These are phyloP conservation scores for Promerops cafer DNA, from an alignment of 2,113 vertebrate species.

Conservation along the genomic window DNA sequence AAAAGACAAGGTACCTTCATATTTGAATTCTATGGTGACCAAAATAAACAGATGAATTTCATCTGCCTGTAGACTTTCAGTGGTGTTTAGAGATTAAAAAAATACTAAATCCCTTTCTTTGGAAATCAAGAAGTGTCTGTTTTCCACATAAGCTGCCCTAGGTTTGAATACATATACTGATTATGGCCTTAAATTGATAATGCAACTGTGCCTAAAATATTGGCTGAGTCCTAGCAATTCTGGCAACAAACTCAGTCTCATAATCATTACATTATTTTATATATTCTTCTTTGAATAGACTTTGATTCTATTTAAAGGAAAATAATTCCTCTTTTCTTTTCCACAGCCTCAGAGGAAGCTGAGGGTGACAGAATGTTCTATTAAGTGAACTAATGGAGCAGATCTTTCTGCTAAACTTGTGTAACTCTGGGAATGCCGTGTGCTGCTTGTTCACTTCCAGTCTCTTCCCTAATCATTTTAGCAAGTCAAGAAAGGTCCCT, in stretches of 20 bases:
- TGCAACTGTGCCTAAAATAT: background rate
- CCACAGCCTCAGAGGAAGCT: background rate
- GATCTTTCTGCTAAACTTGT: slow-evolving; percentile 37
- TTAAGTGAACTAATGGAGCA: slow-evolving; percentile 63
- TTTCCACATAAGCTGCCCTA: background rate
- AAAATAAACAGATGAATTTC: background rate
- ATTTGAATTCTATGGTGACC: background rate
- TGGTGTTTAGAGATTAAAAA: background rate
- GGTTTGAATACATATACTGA: background rate
- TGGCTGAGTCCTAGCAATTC: background rate
- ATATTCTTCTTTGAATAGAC: background rate
- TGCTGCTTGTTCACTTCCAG: slow-evolving; percentile 51
- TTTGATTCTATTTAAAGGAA: slow-evolving; percentile 23
- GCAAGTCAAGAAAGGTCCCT: background rate
- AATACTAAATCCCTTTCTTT: background rate
- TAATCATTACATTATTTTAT: background rate
- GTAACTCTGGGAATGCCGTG: background rate
- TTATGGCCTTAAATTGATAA: slow-evolving; percentile 2
- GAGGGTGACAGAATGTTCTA: slow-evolving; percentile 46
- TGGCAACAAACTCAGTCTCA: slow-evolving; percentile 11
- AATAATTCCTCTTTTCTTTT: slow-evolving; percentile 7
- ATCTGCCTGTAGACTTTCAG: background rate
- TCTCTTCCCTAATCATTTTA: slow-evolving; percentile 52
- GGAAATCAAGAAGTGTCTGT: background rate
- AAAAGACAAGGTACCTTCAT: background rate